Percentiles rank a stretch among this genome's conserved stretches.
Evolutionary conservation across 1,140 invertebrate species (phyloP).

Genomic region (Drosophila saltans): DNA sequence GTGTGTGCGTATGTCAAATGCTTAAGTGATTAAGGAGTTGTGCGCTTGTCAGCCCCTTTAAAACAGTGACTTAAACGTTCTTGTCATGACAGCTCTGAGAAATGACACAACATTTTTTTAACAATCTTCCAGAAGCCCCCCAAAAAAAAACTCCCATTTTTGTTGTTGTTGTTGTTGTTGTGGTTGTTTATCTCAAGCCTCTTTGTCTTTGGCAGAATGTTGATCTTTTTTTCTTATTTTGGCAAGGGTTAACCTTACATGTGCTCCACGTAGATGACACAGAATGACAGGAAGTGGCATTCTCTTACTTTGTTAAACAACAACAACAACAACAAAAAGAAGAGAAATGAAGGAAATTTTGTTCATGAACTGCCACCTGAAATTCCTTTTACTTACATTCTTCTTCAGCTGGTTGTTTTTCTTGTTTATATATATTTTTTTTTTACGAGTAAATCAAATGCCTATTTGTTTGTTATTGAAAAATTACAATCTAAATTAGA

Average conservation of each 20-base stretch:
- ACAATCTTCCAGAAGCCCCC: background rate
- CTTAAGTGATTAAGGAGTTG: slow-evolving; percentile 47
- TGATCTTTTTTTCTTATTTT: slow-evolving; percentile 1
- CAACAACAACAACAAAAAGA: background rate
- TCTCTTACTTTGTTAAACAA: background rate
- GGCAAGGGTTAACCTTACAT: background rate
- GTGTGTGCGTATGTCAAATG: slow-evolving; percentile 19
- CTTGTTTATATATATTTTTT: background rate
- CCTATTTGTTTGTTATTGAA: no score
- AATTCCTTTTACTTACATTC: background rate
- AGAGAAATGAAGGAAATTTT: background rate
- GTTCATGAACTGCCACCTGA: slow-evolving; percentile 1
- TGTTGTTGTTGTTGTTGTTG: no score
- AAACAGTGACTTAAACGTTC: slow-evolving; percentile 38
- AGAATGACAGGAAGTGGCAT: slow-evolving; percentile 1
- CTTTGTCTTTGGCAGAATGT: slow-evolving; percentile 8
- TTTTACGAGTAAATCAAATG: background rate
- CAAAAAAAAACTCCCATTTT: no score
- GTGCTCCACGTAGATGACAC: background rate
- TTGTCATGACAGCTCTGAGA: slow-evolving; percentile 48
- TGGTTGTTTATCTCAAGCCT: background rate
- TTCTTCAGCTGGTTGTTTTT: no score
- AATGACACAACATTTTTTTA: slow-evolving; percentile 45
- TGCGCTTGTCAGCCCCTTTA: slow-evolving; percentile 54
- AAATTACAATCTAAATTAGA: no score